Evolutionary conservation across 2,113 vertebrate species (phyloP).

Genomic region (Gadus macrocephalus): DNA sequence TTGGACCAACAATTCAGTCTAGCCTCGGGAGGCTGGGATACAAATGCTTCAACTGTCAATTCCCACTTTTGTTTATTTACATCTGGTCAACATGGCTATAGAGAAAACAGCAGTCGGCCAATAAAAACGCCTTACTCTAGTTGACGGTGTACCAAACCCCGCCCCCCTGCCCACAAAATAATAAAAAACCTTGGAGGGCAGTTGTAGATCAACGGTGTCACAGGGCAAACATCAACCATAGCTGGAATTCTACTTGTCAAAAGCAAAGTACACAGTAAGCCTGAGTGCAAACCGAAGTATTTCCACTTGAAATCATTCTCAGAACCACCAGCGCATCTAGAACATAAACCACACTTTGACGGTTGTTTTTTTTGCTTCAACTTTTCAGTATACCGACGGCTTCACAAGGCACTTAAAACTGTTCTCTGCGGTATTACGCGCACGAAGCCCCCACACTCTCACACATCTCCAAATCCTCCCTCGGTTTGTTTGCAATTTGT

Average conservation of each 20-base stretch:
- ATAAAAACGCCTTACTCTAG: no score
- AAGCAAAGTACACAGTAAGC: slow-evolving; percentile 7
- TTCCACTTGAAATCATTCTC: slow-evolving; percentile 19
- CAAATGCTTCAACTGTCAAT: no score
- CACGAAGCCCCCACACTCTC: not conserved
- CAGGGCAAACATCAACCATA: slow-evolving; percentile 13
- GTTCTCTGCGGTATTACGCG: no score
- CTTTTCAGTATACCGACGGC: slow-evolving; percentile 19
- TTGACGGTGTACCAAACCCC: slow-evolving; percentile 9
- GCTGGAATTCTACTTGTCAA: not conserved
- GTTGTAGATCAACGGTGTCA: slow-evolving; percentile 30
- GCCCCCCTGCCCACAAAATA: slow-evolving; percentile 3
- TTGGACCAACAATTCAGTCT: no score
- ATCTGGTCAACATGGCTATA: no score
- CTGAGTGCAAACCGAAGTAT: no score
- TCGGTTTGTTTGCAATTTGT: slow-evolving; percentile 9
- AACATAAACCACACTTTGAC: slow-evolving; percentile 23
- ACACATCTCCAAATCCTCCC: slow-evolving; percentile 13
- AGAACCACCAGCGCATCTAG: slow-evolving; percentile 29
- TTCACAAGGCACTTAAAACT: slow-evolving; percentile 58
- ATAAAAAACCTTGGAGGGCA: slow-evolving; percentile 10
- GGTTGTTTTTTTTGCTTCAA: slow-evolving; percentile 21
- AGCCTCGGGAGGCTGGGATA: no score
- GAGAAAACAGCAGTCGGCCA: no score
- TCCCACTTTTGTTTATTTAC: no score